These are phyloP conservation scores for Leptopilina clavipes DNA, from an alignment of 1,140 invertebrate species.

Conservation along the genomic window DNA sequence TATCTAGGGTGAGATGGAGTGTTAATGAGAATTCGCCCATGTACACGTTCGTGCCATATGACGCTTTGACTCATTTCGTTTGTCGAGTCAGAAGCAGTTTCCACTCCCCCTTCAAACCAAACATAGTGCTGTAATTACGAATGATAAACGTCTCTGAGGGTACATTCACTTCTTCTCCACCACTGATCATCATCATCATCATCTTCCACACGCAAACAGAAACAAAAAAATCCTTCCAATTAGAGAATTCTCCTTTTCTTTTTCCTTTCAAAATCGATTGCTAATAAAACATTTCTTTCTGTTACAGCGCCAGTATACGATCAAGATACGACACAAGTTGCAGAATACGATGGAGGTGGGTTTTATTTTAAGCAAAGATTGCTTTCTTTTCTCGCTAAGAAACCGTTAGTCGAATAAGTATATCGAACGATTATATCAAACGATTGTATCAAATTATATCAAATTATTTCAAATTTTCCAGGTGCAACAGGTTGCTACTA, in stretches of 20 bases:
- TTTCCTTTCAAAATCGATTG: too few relatives aligned
- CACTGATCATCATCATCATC: slow-evolving; percentile 33
- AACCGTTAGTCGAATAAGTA: neutral
- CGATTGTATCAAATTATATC: too few relatives aligned
- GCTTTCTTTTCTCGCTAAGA: neutral
- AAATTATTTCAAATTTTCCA: slow-evolving; percentile 34
- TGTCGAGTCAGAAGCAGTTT: slow-evolving; percentile 48
- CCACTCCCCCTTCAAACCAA: slow-evolving; percentile 55
- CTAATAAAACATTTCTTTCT: slow-evolving; percentile 53
- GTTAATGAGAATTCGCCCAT: slow-evolving; percentile 65
- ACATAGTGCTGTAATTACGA: slow-evolving; percentile 64
- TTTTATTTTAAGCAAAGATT: too few relatives aligned
- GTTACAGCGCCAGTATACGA: slow-evolving; percentile 73
- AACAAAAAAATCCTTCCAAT: too few relatives aligned
- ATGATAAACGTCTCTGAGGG: slow-evolving; percentile 61
- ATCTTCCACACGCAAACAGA: slow-evolving; percentile 3
- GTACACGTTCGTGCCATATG: slow-evolving; percentile 61
- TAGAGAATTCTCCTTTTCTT: too few relatives aligned
- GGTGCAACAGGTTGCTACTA: slow-evolving; percentile 88
- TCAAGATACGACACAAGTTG: slow-evolving; percentile 69
- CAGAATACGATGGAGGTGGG: slow-evolving; percentile 70
- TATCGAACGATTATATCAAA: too few relatives aligned
- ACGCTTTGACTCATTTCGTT: slow-evolving; percentile 59
- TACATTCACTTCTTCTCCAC: slow-evolving; percentile 44
- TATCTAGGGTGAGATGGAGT: slow-evolving; percentile 54